Evolutionary conservation across 35 echinoderm and acorn worm genomes (phyloP), one percentile per base, ranked within the genome.

Genomic region (Apostichopus californicus): DNA sequence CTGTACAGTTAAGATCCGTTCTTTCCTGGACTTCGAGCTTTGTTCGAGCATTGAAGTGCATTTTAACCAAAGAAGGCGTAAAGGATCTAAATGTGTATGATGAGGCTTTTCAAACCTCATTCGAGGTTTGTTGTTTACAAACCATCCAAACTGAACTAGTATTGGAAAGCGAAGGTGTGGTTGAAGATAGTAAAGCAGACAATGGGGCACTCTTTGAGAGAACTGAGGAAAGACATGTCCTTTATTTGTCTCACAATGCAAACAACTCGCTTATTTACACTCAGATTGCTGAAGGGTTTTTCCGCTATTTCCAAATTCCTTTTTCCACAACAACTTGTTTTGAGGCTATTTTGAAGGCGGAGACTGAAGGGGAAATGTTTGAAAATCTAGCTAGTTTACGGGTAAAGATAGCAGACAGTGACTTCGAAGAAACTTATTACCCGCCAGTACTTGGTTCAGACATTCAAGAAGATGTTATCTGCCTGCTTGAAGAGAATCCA

Each of bases 221-320:
- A 56, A 46, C 9, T n/a, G 8, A 84, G 55, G 20, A 84, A 14
- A 20, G 5, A 21, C 5, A 84, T 0, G 81, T 57, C 1, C 18
- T 84, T 84, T 84, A 20, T 15, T 20, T 84, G 0, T 84, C 81
- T n/a, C 81, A 84, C 81, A 58, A 58, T 58, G 81, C 81, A 56
- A 12, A 1, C 9, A 0, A 0, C 6, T 56, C 81, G 1, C 57
- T 84, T 6, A 58, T 84, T 4, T 1, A 84, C 81, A 55, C 23
- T 20, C 86, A 88, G 28, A 66, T 88, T 65, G 86, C 61, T 52
- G 5, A 72, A 24, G 86, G 46, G 22, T 71, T 88, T 9, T 24
- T 60, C n/a, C 57, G 71, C 9, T 88, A 1, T 65, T 88, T 88
- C 11, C 21, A 65, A 9, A 72, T 64, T 0, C 3, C 20, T 46